Percentiles rank a stretch among this genome's conserved stretches.
These are phyloP conservation scores for Anhinga rufa DNA, from an alignment of 2,113 vertebrate genomes.

Conservation along the genomic window DNA sequence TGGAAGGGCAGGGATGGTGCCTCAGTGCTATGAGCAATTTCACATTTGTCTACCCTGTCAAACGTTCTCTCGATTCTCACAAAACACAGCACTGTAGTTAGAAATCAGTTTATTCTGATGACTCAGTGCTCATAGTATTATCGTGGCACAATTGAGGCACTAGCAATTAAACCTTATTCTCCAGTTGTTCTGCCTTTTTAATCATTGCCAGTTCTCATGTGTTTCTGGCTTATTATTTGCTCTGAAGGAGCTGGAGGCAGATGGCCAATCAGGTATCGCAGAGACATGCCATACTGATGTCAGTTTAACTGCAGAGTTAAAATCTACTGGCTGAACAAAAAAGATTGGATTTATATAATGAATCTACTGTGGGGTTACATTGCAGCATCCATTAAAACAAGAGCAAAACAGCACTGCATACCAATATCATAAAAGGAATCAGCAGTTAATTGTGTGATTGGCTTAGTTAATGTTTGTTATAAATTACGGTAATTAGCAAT, in stretches of 20 bases:
- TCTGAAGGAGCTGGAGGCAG: background rate
- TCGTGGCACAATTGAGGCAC: background rate
- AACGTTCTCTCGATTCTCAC: background rate
- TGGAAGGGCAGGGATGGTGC: background rate
- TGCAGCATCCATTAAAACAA: background rate
- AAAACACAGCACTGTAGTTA: background rate
- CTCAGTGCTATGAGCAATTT: background rate
- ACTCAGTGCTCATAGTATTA: constrained; percentile 7
- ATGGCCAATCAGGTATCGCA: background rate
- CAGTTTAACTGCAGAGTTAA: background rate
- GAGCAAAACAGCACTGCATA: background rate
- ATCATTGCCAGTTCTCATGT: background rate
- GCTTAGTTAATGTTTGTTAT: background rate
- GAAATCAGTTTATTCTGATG: constrained; percentile 15
- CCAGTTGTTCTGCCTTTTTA: constrained; percentile 2
- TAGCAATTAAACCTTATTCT: constrained; percentile 36
- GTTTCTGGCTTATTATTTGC: background rate
- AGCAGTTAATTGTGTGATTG: background rate
- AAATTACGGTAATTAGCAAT: background rate
- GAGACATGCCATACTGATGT: background rate
- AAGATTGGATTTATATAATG: background rate
- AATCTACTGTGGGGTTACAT: background rate
- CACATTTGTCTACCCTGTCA: background rate
- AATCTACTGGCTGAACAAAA: background rate
- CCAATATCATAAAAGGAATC: background rate